Evolutionary conservation across 64 coral and sea anemone genomes (phyloP).

Genomic region (Stylophora pistillata): DNA sequence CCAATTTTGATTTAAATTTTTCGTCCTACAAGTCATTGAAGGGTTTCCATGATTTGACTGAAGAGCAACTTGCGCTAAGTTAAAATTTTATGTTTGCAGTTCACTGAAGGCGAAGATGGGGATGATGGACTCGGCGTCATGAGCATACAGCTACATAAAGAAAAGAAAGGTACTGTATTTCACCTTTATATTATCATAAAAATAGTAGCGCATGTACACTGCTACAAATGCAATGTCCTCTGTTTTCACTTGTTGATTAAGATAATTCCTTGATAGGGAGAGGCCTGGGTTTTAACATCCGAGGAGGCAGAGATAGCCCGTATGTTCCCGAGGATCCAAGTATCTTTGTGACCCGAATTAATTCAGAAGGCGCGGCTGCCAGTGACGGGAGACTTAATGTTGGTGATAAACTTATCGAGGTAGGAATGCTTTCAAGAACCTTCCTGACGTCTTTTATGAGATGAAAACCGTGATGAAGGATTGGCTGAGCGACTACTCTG

Average conservation of each 20-base stretch:
- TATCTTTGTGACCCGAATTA: slow-evolving; percentile 88
- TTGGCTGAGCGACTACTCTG: no score
- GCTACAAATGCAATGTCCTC: background rate
- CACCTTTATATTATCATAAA: no score
- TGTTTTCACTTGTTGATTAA: background rate
- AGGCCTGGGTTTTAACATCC: slow-evolving; percentile 91
- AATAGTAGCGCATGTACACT: no score
- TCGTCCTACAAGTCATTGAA: no score
- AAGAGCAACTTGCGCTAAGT: background rate
- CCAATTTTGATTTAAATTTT: no score
- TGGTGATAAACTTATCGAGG: slow-evolving; percentile 89
- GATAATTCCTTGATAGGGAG: slow-evolving; percentile 19
- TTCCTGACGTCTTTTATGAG: no score
- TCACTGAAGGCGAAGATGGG: slow-evolving; percentile 19
- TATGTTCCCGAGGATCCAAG: slow-evolving; percentile 83
- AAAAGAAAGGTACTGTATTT: slow-evolving; percentile 73
- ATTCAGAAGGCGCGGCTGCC: slow-evolving; percentile 77
- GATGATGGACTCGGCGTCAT: slow-evolving; percentile 15
- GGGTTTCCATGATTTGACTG: background rate
- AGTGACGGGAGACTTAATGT: slow-evolving; percentile 74
- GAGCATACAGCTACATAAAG: slow-evolving; percentile 79
- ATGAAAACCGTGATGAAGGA: no score
- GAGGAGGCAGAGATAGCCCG: slow-evolving; percentile 84
- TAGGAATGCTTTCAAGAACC: background rate
- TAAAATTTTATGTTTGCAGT: background rate